phyloP scores from a whole-genome alignment of 2,113 vertebrate species.

The Orthonyx spaldingii region DNA sequence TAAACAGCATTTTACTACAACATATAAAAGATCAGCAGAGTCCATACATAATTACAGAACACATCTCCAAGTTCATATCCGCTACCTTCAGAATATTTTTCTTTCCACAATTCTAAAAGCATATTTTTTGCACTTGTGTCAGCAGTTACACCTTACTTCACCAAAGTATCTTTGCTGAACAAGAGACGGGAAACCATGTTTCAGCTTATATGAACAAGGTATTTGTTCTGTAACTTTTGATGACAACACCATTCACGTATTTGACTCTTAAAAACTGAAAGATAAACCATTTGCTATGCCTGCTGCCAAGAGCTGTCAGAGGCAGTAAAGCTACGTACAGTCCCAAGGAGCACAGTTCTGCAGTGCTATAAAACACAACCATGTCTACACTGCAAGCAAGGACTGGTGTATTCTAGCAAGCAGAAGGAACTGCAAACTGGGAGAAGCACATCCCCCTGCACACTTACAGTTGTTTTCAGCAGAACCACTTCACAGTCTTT shows the following conservation, averaged over 20 bases:
- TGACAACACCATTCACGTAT: not conserved
- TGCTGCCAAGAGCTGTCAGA: not conserved
- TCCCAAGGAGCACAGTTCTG: not conserved
- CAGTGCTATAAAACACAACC: not conserved
- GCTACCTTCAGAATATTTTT: not conserved
- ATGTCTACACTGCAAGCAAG: not conserved
- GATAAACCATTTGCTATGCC: not conserved
- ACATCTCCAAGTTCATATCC: not conserved
- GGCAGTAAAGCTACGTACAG: not conserved
- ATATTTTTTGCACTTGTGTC: not conserved
- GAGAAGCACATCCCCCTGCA: not conserved
- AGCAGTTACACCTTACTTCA: not conserved
- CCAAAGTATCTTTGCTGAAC: not conserved
- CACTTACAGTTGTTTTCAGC: conserved; percentile 87
- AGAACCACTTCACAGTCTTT: conserved; percentile 89
- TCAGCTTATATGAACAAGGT: not conserved
- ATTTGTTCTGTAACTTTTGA: not conserved
- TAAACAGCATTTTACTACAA: not conserved
- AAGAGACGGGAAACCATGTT: not conserved
- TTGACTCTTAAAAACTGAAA: not conserved
- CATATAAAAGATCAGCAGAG: not conserved
- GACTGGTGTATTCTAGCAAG: not conserved
- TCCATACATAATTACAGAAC: not conserved
- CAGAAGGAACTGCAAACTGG: not conserved
- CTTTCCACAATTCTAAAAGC: not conserved